Evolutionary conservation across 2,797 vertebrate genomes (phyloP).

Genomic region (Urophycis tenuis): DNA sequence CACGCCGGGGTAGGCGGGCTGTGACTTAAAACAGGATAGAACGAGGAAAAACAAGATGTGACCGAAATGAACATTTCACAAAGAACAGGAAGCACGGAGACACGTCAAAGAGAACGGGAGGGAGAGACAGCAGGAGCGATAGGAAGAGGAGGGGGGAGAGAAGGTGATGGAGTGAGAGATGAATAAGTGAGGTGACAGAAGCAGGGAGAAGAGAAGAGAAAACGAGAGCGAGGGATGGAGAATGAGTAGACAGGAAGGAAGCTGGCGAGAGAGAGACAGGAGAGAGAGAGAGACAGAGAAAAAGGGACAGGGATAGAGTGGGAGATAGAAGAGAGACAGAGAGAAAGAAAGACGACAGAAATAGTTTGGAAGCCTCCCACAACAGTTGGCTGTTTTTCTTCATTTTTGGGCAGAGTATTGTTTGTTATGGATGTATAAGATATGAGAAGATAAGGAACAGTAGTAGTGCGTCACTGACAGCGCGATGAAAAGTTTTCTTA

Average conservation of each 20-base stretch:
- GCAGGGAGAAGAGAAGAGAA: constrained; percentile 20
- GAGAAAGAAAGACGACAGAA: background rate
- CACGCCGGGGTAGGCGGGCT: constrained; percentile 35
- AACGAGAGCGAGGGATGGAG: constrained; percentile 37
- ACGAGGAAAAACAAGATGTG: constrained; percentile 68
- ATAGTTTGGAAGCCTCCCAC: background rate
- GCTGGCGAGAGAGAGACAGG: constrained; percentile 41
- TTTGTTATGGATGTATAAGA: background rate
- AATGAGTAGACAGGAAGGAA: too few species aligned
- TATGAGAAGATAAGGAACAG: background rate
- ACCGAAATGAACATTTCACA: constrained; percentile 59
- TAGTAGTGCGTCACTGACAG: constrained; percentile 8
- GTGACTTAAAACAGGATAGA: constrained; percentile 64
- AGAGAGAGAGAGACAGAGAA: background rate
- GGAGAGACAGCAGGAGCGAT: constrained; percentile 46
- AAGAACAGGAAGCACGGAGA: constrained; percentile 62
- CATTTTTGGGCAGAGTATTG: background rate
- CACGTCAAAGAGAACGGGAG: constrained; percentile 47
- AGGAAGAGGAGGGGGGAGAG: constrained; percentile 25
- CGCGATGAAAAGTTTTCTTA: constrained; percentile 53
- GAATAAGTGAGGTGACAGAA: constrained; percentile 10
- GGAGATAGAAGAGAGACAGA: background rate
- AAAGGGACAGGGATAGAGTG: background rate
- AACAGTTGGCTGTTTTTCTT: background rate
- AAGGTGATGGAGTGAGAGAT: background rate